Base-by-base conservation (phyloP, 2,797 vertebrate species). In the Channa striata region DNA sequence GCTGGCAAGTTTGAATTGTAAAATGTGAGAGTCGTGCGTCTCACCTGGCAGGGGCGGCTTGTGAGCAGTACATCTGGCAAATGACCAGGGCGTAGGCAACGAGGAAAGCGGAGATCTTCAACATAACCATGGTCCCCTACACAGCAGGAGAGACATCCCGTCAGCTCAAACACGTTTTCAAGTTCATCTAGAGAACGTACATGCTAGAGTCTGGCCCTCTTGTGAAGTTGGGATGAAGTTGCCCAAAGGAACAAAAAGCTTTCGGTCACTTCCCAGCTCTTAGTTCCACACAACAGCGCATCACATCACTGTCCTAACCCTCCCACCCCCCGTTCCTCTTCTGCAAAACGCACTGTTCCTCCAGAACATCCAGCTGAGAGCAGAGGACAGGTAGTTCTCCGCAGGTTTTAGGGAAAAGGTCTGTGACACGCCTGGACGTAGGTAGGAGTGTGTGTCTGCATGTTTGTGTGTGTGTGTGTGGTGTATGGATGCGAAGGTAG, bases 101-200 rank as follows among this genome's bases (percentile, higher is more conserved):
- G 72, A 99, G 94, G 84, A 98, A 91, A 62, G 95, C 94, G 30
- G 95, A 97, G 90, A 97, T 95, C 94, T 97, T 99, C 95, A 96
- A 86, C 92, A 96, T 93, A 82, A 96, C 94, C 97, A 98, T 99
- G 91, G 89, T 91, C 89, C 91, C 91, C 93, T 95, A 84, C 54
- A 67, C 81, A 57, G 78, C 65, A 42, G 78, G 59, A 89, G 53
- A 86, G 44, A 83, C 62, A 87, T 49, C 30, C 12, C 54, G 14
- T 89, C 79, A 90, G 81, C 68, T 68, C 46, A 48, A 58, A 54
- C 0, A 47, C 44, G 5, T 50, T 54, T 5, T 44, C 30, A 46
- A 37, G 44, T 8, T 9, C 8, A 47, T 46, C 9, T 34, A 25
- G 4, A 30, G 56, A 36, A 52, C 30, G n/a, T 3, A 53, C 20